Base-by-base conservation (phyloP, 2,888 invertebrate genomes). In the Dynastes tityus region DNA sequence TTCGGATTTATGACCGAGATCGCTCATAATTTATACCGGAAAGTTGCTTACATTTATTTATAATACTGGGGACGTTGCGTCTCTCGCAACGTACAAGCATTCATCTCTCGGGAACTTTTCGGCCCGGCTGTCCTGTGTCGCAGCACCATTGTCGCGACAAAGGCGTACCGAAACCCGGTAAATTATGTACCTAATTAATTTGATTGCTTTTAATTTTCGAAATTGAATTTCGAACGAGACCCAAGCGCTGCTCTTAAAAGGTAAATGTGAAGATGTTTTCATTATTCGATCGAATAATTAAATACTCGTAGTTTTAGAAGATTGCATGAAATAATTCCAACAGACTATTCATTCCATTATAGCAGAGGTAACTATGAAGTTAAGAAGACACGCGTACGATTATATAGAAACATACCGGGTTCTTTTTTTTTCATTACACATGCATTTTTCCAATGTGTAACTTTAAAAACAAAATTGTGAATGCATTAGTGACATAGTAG, bases 1-100 rank as follows among this genome's bases (percentile, higher is more conserved):
- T 58, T 40, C 58, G 61, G 76, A 78, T 78, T 78, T 78, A 78
- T 75, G 78, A 70, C 75, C 61, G 67, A 65, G 61, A 55, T 68
- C 67, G 75, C 68, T 78, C 78, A 78, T 78, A 78, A 78, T 78
- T 78, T 78, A 78, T 68, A 22, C 78, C 76, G 67, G 68, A 67
- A 76, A 73, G 63, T 71, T 40, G 71, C 71, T 71, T 71, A 77
- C 77, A 71, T 63, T 64, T 77, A 77, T 77, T 77, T 77, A 77
- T 77, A 63, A 55, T 73, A 61, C 73, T 32, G 73, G 61, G 45
- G 27, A 27, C 29, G 58, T 58, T 68, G 32, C 61, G 40, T 73
- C 58, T 58, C 73, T 53, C 61, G 73, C 16, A 73, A 73, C 40
- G 40, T 40, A 27, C 61, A 40, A 37, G 58, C 73, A 73, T 73